These are phyloP conservation scores for Drosophila nigritarsus DNA, from an alignment of 2,888 invertebrate species.

Conservation along the genomic window DNA sequence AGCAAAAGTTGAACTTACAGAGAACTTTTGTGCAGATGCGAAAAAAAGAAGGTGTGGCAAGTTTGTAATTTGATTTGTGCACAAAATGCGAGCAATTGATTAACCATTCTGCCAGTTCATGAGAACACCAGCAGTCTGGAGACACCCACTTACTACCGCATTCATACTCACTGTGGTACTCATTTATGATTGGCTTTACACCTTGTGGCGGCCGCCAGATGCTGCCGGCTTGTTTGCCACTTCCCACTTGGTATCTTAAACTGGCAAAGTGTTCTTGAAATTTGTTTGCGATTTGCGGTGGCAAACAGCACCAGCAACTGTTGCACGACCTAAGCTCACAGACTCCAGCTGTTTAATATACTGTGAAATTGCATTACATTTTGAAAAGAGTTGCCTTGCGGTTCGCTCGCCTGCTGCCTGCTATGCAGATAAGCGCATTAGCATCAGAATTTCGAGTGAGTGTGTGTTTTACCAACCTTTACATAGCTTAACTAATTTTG, in stretches of 20 bases:
- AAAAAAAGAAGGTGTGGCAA: slow-evolving; percentile 57
- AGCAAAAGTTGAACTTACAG: slow-evolving; percentile 72
- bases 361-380: slow-evolving; percentile 79
- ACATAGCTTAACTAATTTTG: slow-evolving; percentile 4
- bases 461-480: slow-evolving; percentile 20
- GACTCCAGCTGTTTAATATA: slow-evolving; percentile 75
- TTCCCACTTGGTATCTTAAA: slow-evolving; percentile 24
- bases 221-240: slow-evolving; percentile 1
- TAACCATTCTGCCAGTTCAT: slow-evolving; percentile 72
- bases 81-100: slow-evolving; percentile 79
- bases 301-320: slow-evolving; percentile 48
- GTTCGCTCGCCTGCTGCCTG: slow-evolving; percentile 42
- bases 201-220: slow-evolving; percentile 29
- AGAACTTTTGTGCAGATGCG: slow-evolving; percentile 57
- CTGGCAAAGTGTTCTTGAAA: slow-evolving; percentile 51
- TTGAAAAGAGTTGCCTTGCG: slow-evolving; percentile 64
- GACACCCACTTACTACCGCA: slow-evolving; percentile 33
- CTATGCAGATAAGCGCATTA: slow-evolving; percentile 75
- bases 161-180: slow-evolving; percentile 39
- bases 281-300: slow-evolving; percentile 62
- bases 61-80: slow-evolving; percentile 83
- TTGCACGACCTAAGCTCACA: slow-evolving; percentile 45
- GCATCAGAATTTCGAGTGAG: slow-evolving; percentile 4
- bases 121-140: slow-evolving; percentile 34
- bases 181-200: slow-evolving; percentile 60